Base-by-base conservation (phyloP, 2,797 vertebrate species). In the Discoglossus pictus region DNA sequence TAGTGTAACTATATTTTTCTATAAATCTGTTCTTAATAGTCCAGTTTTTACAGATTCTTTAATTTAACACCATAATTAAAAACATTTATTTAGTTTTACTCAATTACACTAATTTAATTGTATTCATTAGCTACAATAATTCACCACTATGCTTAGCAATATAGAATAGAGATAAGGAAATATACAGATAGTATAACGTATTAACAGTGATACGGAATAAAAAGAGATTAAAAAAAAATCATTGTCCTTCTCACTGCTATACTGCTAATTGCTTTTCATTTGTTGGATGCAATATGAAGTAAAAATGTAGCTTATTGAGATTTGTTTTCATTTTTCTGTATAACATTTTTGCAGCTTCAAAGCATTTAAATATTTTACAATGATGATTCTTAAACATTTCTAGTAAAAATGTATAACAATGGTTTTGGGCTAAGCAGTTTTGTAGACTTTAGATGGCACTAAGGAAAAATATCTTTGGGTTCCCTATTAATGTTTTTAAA, bases 91-190 rank as follows among this genome's bases (percentile, higher is more conserved):
- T 12, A 27, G 20, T 20, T 47, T 39, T 24, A 48, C 20, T 56
- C 53, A 56, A 58, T 66, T 56, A 66, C 21, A 58, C 43, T 66
- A 46, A 54, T 54, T 20, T 54, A 38, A 66, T 56, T 58, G 10
- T 40, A 66, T 35, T 58, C 21, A 66, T 48, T 55, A 35, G 47
- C 9, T 27, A 21, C 9, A 31, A 23, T 40, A 48, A 20, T 48
- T 27, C 21, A 38, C 12, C 18, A n/a, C 21, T 2, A 25, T 24
- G 23, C 16, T 48, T 36, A 38, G 52, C n/a, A 20, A 54, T 20
- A 39, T 31, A 25, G 25, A 27, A 9, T 23, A 31, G 17, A 40
- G 43, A 56, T 66, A 66, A 40, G 42, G 44, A 27, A 8, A 56
- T 39, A 12, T 56, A 47, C 47, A 20, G 38, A 35, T 34, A 27